These are phyloP conservation scores for Thyatira batis DNA, from an alignment of 2,888 invertebrate species.

Conservation along the genomic window DNA sequence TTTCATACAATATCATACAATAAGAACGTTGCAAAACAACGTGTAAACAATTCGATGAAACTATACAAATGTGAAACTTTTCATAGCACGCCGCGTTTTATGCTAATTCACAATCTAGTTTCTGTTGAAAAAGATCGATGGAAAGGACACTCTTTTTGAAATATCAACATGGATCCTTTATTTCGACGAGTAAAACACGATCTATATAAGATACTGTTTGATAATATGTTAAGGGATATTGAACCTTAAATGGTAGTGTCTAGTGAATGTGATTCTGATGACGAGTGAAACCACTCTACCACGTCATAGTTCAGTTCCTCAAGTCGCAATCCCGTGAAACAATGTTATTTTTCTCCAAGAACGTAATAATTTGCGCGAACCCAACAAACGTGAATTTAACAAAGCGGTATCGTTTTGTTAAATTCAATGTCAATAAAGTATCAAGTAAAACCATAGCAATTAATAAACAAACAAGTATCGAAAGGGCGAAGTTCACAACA, in stretches of 20 bases:
- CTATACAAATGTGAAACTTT: slow-evolving; percentile 27
- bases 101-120: slow-evolving; percentile 36
- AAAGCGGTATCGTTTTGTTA: not conserved
- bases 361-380: not conserved
- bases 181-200: no score
- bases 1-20: slow-evolving; percentile 15
- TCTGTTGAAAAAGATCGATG: slow-evolving; percentile 1
- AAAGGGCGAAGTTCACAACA: not conserved
- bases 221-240: no score
- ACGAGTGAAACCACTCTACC: no score
- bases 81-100: slow-evolving; percentile 43
- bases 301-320: no score
- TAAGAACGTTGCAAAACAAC: slow-evolving; percentile 29
- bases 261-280: no score
- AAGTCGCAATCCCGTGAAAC: not conserved
- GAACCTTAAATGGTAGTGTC: no score
- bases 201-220: no score
- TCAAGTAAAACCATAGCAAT: not conserved
- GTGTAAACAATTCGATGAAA: slow-evolving; percentile 35
- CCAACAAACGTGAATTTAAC: no score
- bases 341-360: not conserved
- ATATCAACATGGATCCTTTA: not conserved
- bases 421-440: not conserved
- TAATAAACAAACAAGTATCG: not conserved
- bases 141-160: not conserved